Conservation (phyloP, 37 sponge, comb jelly and placozoan species). For the Aplysina aerophoba region DNA sequence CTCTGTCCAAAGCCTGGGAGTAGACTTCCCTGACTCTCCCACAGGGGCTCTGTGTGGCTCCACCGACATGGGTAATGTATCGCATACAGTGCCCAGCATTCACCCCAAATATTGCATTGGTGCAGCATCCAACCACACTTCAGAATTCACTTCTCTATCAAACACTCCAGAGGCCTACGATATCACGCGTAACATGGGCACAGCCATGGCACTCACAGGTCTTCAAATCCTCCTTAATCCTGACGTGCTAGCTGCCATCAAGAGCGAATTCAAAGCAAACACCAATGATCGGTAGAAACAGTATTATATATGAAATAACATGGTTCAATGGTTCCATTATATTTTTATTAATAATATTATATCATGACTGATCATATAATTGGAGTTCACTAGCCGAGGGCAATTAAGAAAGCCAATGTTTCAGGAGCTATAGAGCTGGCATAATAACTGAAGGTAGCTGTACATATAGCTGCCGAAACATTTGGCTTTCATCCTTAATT, state of each 20-base stretch:
- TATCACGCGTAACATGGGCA: constrained; percentile 60
- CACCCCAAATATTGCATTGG: constrained; percentile 78
- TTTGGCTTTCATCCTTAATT: too few relatives aligned
- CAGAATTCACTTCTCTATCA: constrained; percentile 56
- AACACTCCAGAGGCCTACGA: constrained; percentile 70
- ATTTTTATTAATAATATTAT: too few relatives aligned
- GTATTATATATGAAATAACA: too few relatives aligned
- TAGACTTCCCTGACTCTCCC: not conserved
- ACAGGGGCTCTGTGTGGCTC: constrained; percentile 52
- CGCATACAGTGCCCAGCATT: constrained; percentile 74
- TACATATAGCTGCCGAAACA: too few relatives aligned
- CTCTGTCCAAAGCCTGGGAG: constrained; percentile 13
- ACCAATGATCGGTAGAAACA: too few relatives aligned
- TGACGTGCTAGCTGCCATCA: constrained; percentile 51
- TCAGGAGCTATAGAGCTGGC: too few relatives aligned
- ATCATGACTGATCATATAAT: too few relatives aligned
- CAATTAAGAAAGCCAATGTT: too few relatives aligned
- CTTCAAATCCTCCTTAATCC: constrained; percentile 63
- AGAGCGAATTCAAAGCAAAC: constrained; percentile 16
- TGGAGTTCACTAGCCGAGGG: too few relatives aligned
- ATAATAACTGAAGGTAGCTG: too few relatives aligned
- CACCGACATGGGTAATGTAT: constrained; percentile 96
- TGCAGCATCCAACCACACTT: constrained; percentile 59
- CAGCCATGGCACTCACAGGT: constrained; percentile 72
- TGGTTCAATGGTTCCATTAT: too few relatives aligned